These are phyloP conservation scores for Gallinago stenura DNA, from an alignment of 2,797 vertebrate genomes.

Conservation along the genomic window DNA sequence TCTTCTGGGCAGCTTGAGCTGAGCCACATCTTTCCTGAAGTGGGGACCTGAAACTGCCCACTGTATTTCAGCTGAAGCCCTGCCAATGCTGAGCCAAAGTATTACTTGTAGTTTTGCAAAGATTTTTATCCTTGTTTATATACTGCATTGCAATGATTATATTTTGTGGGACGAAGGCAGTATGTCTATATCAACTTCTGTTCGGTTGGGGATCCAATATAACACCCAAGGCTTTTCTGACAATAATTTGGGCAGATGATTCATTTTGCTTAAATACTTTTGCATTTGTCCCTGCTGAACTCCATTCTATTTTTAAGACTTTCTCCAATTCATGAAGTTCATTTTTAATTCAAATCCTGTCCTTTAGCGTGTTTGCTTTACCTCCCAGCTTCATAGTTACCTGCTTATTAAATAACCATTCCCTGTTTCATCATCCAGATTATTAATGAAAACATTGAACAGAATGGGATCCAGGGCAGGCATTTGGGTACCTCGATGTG, in stretches of 20 bases:
- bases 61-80: background rate
- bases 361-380: constrained; percentile 7
- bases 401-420: background rate
- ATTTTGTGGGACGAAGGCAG: background rate
- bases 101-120: background rate
- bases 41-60: background rate
- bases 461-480: background rate
- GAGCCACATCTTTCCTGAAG: background rate
- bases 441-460: background rate
- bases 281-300: background rate
- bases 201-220: background rate
- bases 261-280: background rate
- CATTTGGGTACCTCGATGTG: background rate
- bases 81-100: background rate
- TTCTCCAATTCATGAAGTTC: background rate
- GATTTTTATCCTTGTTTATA: background rate
- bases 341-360: constrained; percentile 16
- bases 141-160: rapidly evolving
- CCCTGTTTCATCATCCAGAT: background rate
- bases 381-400: background rate
- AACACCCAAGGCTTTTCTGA: background rate
- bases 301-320: background rate
- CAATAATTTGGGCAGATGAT: background rate
- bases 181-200: background rate
- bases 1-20: background rate